Evolutionary conservation across 2,888 invertebrate genomes (phyloP), one percentile per base, ranked within the genome.

Genomic region (Cepaea hortensis): DNA sequence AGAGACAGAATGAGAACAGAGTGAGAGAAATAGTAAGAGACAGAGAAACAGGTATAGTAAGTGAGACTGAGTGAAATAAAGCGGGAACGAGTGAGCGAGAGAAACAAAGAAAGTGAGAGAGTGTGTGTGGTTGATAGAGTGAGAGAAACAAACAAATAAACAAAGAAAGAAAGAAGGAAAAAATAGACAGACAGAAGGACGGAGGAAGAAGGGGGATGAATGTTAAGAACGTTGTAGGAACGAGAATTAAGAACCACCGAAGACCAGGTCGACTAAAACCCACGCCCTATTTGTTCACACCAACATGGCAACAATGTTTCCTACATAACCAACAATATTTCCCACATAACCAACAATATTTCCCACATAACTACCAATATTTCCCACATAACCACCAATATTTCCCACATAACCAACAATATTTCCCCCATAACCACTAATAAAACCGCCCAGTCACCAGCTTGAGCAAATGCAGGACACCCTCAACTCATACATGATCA

Each of bases 31-130:
- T 11, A n/a, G 72, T n/a, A 35, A 48, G 18, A 70, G 23, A 18
- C 50, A 23, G 62, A 35, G 23, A 13, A 13, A 13, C 5, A 76
- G 61, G 55, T 9, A 35, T 15, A 76, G 23, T n/a, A 3, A 55
- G 35, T 65, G 65, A 50, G n/a, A 73, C 35, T 20, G 55, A 50
- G 48, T 50, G 48, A 70, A 18, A 72, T 20, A 82, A 50, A 72
- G 72, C 48, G 50, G 50, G 70, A 82, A 18, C 48, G 72, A 82
- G 70, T 11, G 50, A 77, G 68, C 20, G 80, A 85, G 70, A 55
- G 81, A 73, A 61, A 72, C 72, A 81, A 61, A 72, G 73, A 80
- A 72, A 50, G 73, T 72, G 81, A 84, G 62, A 75, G 81, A 72
- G 73, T 72, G 81, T 48, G 61, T 61, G 81, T 68, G 9, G 46